Conservation (phyloP, 2,888 invertebrate species). For the Tenthredo livida region DNA sequence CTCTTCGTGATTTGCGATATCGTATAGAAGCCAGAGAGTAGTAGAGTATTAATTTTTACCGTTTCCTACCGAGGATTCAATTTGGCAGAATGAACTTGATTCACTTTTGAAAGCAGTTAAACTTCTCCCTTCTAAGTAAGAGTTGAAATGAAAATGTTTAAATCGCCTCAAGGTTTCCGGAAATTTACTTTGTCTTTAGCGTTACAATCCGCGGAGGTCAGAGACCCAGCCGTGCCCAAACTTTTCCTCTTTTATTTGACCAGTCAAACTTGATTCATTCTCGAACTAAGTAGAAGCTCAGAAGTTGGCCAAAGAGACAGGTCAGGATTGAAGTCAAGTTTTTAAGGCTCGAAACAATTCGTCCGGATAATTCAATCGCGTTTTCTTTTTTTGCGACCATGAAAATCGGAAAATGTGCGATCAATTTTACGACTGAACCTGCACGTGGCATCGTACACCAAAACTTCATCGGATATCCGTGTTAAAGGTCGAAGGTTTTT, state of each 20-base stretch:
- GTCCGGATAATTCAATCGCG: not conserved
- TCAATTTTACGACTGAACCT: not conserved
- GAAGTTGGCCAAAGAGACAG: constrained; percentile 3
- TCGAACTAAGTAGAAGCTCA: not conserved
- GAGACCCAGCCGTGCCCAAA: not conserved
- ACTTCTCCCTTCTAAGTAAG: not conserved
- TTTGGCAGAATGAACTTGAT: not conserved
- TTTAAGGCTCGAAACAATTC: not conserved
- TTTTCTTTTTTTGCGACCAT: not conserved
- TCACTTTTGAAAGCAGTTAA: not conserved
- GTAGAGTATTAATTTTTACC: not conserved
- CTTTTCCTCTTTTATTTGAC: not conserved
- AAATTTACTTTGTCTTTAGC: not conserved
- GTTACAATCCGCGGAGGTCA: not conserved
- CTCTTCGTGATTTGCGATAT: not conserved
- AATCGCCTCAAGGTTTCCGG: no score
- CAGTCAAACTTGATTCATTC: constrained; percentile 17
- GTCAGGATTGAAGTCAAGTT: constrained; percentile 1
- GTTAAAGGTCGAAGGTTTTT: not conserved
- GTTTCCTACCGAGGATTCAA: not conserved
- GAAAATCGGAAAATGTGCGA: not conserved
- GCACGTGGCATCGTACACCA: not conserved
- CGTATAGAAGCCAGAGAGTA: not conserved
- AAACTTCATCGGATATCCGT: not conserved
- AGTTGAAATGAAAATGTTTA: not conserved